Evolutionary conservation across 2,113 vertebrate genomes (phyloP), one percentile per base, ranked within the genome.

Genomic region (Choloepus hoffmanni): DNA sequence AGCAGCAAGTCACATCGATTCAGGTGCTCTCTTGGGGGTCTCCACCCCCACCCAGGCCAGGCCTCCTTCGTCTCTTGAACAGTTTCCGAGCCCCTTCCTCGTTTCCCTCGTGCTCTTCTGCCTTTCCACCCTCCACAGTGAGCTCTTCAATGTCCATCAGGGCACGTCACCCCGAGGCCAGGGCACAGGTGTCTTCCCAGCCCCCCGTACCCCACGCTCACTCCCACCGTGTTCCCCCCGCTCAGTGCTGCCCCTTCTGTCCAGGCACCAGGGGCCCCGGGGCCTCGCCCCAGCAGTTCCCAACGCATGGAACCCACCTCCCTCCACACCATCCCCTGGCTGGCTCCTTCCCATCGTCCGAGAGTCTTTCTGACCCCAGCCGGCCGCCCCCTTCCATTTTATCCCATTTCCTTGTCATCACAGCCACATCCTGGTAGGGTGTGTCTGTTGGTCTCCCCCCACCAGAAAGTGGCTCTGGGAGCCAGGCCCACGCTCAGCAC

Each of bases 11-110:
- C 21, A 1, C 8, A 15, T 43, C 62, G 9, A 1, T 8, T 50
- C 60, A 21, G 15, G 21, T 7, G 21, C 1, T 6, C 72, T 72
- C 11, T 70, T 30, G 45, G 6, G 50, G n/a, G 43, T 7, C 13
- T 3, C 16, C 45, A 73, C 26, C 9, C 9, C 15, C 10, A 14
- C 5, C 24, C 36, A 4, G 11, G 1, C n/a, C 11, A 53, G 0
- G 12, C 68, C 21, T 23, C 7, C 67, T n/a, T 30, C 5, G 13
- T 87, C 18, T 74, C 58, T 53, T 1, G 0, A 43, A 0, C 3
- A 0, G 0, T 21, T 60, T 36, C 43, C 15, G 14, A 62, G 33
- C 28, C 45, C 26, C 30, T 21, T 72, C 63, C 58, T 43, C 28
- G 23, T 30, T 13, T 48, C 55, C 16, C 33, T 55, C 70, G 23